phyloP scores from a whole-genome alignment of 1,140 invertebrate genomes.

The Magallana ariakensis region DNA sequence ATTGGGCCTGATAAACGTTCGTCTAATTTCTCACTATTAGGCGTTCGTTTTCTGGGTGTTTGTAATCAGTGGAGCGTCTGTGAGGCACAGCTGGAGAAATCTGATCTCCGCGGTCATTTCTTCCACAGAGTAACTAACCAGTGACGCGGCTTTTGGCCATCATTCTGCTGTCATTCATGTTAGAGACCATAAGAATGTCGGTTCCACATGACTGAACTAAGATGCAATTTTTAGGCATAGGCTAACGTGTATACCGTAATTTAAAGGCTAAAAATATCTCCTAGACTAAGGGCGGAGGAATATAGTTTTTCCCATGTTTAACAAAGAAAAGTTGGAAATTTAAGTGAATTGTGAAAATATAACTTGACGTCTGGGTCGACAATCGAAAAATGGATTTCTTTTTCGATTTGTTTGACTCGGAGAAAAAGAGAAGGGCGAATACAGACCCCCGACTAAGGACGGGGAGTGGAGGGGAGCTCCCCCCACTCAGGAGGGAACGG shows the following conservation, averaged over 20 bases:
- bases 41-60: background rate
- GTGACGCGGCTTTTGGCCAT: background rate
- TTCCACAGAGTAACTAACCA: background rate
- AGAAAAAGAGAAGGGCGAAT: constrained; percentile 65
- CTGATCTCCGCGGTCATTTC: constrained; percentile 14
- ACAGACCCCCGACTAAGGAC: constrained; percentile 45
- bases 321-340: constrained; percentile 10
- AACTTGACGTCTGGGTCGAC: background rate
- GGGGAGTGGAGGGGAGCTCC: constrained; percentile 57
- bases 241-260: constrained; percentile 33
- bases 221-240: constrained; percentile 8
- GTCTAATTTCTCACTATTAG: background rate
- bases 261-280: constrained; percentile 19
- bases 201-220: constrained; percentile 22
- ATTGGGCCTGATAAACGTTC: too few relatives aligned
- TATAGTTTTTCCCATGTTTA: background rate
- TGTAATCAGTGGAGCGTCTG: background rate
- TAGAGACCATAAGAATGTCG: constrained; percentile 8
- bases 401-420: constrained; percentile 70
- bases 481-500: constrained; percentile 49
- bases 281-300: background rate
- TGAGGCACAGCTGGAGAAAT: background rate
- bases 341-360: background rate
- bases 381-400: constrained; percentile 68
- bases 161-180: constrained; percentile 19